Conservation (phyloP, 2,113 vertebrate genomes). For the Drymodes brunneopygia region DNA sequence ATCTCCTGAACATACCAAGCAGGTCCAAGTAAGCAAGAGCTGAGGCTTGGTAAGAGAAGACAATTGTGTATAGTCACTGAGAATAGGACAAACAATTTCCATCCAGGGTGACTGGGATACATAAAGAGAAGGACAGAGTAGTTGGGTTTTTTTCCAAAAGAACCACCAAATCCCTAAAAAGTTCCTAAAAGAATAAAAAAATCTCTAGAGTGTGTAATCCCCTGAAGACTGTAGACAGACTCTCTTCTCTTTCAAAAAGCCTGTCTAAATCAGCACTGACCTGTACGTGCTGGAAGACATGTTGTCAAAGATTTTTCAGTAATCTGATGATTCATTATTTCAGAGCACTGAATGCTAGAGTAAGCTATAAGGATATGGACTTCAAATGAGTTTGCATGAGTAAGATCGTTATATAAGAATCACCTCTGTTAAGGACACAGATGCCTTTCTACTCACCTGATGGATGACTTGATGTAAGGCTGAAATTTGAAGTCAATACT, state of each 20-base stretch:
- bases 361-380: background rate
- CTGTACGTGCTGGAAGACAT: rapidly evolving
- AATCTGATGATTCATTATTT: background rate
- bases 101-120: background rate
- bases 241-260: background rate
- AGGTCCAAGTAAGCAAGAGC: background rate
- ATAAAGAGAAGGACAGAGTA: background rate
- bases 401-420: background rate
- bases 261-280: background rate
- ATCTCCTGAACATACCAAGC: background rate
- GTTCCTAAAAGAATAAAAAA: background rate
- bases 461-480: background rate
- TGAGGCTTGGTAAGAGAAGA: background rate
- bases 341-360: background rate
- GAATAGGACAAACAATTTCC: background rate
- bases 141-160: background rate
- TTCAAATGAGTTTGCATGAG: background rate
- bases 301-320: background rate
- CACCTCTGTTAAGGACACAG: background rate
- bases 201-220: background rate
- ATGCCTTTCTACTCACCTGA: background rate
- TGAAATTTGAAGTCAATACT: background rate
- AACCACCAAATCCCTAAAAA: background rate
- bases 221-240: background rate
- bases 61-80: background rate